Evolutionary conservation across 2,113 vertebrate species (phyloP), one percentile per base, ranked within the genome.

Genomic region (Toxotes jaculatrix): DNA sequence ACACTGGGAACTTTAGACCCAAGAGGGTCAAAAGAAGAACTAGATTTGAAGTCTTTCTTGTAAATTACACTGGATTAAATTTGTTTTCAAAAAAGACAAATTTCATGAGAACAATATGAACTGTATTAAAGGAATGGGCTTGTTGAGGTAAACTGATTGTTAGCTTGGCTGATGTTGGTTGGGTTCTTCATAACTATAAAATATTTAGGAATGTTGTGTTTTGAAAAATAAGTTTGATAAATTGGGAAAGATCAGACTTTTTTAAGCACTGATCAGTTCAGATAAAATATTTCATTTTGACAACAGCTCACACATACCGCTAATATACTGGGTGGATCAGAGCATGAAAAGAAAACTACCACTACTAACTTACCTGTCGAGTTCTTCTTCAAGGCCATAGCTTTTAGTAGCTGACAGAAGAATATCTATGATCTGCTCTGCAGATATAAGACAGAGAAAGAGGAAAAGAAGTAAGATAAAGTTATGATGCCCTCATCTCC

Each of bases 401-500:
- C 94, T 96, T 93, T 96, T 96, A 63, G 97, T 97, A 77, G 94
- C 94, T 64, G 94, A 93, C 91, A 98, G 92, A 93, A 98, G 97
- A 87, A 91, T 92, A 93, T 97, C 95, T 86, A 98, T 97, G 73
- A 97, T 92, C 85, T 95, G 96, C 91, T 98, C 97, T 98, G 94
- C 72, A 88, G 81, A 93, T 36, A 74, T 88, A 93, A 27, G 55
- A 70, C 34, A 75, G n/a, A 42, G 4, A 69, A 10, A 49, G 69
- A 27, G 61, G 4, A 43, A 57, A 61, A 72, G 36, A 14, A 75
- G 60, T 72, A 5, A 64, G 36, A 64, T 53, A 17, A 62, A 61
- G 16, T 34, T 17, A 59, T 12, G 40, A 34, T 45, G 71, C 32
- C 56, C 55, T 61, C 36, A 78, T 79, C 45, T 78, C 36, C 61